Evolutionary conservation across 1,140 invertebrate species (phyloP), one percentile per base, ranked within the genome.

Genomic region (Rhopalosiphum padi): DNA sequence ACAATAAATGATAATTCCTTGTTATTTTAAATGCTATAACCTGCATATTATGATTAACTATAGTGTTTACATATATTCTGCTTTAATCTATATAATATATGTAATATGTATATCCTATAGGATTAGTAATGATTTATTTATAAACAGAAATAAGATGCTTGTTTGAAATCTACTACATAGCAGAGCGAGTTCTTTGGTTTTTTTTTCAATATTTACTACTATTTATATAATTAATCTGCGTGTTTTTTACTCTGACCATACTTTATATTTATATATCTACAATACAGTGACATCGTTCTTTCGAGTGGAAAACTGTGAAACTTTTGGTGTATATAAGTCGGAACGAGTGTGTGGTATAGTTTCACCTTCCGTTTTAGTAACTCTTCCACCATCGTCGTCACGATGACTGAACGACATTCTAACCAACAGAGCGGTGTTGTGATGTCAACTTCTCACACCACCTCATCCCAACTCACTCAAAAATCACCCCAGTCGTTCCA

Each of bases 231-330:
- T 30, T 68, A 68, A 30, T 51, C 11, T n/a, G 30, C 8, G 6
- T 25, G 83, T 85, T 85, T 85, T 85, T 85, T 7, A 43, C 41
- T 41, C 23, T 11, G 83, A 85, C 23, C 30, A n/a, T 68, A 68
- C 30, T 15, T n/a, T 68, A 68, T n/a, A n/a, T 68, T 68, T 68
- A 68, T 68, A 30, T 77, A 77, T n/a, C n/a, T 18, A 77, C 30
- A 77, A 83, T 5, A 37, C 77, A 23, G 23, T 18, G 23, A 41
- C 7, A 25, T 51, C 15, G 37, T 53, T 43, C 86, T 88, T 88
- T 51, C 46, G 30, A 48, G 86, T 51, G 86, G 43, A 88, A 88
- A 88, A 88, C 86, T 18, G n/a, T 18, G n/a, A 88, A 88, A 88
- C 86, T 88, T 88, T 51, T 8, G 2, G 86, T 46, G 7, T 88